phyloP scores from a whole-genome alignment of 2,797 vertebrate species.

The Enteromius argenteus region DNA sequence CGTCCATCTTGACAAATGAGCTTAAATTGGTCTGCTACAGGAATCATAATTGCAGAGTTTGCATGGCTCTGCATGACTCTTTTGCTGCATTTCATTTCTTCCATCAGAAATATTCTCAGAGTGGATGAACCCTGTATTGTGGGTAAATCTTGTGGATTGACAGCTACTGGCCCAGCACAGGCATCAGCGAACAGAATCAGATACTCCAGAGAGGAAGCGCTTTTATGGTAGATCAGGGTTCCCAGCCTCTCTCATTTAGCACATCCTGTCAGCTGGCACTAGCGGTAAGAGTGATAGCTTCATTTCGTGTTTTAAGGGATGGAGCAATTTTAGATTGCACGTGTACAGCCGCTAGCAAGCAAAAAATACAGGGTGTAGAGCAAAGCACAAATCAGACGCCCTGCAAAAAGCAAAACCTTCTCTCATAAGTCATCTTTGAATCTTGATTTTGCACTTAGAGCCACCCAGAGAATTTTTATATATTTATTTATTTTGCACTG shows the following conservation, averaged over 20 bases:
- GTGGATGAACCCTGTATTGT: constrained; percentile 33
- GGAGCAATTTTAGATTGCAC: constrained; percentile 19
- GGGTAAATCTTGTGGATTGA: constrained; percentile 32
- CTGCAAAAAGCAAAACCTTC: not conserved
- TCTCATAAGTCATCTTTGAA: not conserved
- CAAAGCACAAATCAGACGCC: not conserved
- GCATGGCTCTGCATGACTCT: constrained; percentile 25
- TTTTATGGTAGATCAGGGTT: constrained; percentile 48
- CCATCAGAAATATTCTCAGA: constrained; percentile 49
- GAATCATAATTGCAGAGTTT: constrained; percentile 54
- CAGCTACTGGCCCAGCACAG: constrained; percentile 43
- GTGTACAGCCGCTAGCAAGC: not conserved
- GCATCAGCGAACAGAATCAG: constrained; percentile 42
- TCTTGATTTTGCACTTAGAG: constrained; percentile 6
- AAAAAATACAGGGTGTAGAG: not conserved
- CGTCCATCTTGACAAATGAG: constrained; percentile 55
- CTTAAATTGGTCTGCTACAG: constrained; percentile 56
- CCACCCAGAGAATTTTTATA: not conserved
- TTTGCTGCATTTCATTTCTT: constrained; percentile 45
- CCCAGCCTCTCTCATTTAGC: constrained; percentile 50
- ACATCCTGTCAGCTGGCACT: constrained; percentile 31
- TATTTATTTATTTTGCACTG: not conserved
- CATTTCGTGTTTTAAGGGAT: constrained; percentile 52
- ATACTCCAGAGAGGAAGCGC: constrained; percentile 30
- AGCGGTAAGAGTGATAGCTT: constrained; percentile 50